Percentiles rank a stretch among this genome's conserved stretches.
Conservation (phyloP, 2,113 vertebrate species). For the Campylomormyrus numenius region DNA sequence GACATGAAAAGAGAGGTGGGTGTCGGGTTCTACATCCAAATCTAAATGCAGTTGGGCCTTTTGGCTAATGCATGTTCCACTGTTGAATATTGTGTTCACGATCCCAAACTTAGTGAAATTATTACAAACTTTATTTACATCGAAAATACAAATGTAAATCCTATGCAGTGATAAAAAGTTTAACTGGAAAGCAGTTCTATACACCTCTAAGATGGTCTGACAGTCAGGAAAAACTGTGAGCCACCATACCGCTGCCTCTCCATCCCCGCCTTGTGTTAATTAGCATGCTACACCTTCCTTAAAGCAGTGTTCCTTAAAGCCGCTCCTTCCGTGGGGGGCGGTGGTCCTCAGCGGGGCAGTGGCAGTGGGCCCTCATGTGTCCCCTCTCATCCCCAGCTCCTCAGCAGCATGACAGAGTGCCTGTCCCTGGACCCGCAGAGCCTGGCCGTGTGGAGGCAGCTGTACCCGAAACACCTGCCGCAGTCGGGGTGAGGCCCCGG, state of each 20-base stretch:
- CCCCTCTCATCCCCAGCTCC: slow-evolving; percentile 60
- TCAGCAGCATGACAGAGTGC: slow-evolving; percentile 80
- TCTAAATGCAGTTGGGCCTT: not conserved
- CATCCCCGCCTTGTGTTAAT: not conserved
- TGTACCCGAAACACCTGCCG: slow-evolving; percentile 84
- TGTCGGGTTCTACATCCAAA: not conserved
- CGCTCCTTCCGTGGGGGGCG: not conserved
- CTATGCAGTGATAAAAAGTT: not conserved
- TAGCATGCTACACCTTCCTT: not conserved
- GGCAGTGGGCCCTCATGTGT: not conserved
- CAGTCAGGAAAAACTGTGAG: not conserved
- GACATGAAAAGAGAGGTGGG: slow-evolving; percentile 86
- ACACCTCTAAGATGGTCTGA: too few relatives aligned
- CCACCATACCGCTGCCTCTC: not conserved
- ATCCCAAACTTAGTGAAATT: not conserved
- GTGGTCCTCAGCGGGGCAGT: not conserved
- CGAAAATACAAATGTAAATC: not conserved
- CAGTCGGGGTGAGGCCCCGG: slow-evolving; percentile 75
- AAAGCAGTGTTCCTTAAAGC: not conserved
- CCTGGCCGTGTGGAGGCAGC: slow-evolving; percentile 84
- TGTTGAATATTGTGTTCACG: not conserved
- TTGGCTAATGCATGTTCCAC: not conserved
- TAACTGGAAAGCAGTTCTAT: not conserved
- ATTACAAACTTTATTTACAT: not conserved
- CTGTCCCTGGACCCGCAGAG: slow-evolving; percentile 76